phyloP scores from a whole-genome alignment of 2,888 invertebrate genomes.

The Eupelmus urozonus region DNA sequence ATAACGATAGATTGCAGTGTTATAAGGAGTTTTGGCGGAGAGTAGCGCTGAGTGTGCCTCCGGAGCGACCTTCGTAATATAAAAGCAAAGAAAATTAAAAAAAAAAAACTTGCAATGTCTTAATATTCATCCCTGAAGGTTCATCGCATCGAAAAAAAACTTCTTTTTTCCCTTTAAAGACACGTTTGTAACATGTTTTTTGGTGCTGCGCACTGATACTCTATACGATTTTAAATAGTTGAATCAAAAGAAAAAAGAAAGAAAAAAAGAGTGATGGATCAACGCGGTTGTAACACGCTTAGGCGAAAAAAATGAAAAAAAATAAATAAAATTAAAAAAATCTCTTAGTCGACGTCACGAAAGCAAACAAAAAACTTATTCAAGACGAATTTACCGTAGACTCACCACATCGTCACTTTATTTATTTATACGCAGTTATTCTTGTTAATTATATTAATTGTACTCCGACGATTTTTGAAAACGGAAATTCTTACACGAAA shows the following conservation, averaged over 20 bases:
- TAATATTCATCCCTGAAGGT: slow-evolving; percentile 41
- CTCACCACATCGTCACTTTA: slow-evolving; percentile 17
- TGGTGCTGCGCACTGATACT: slow-evolving; percentile 59
- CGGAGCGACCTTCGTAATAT: slow-evolving; percentile 43
- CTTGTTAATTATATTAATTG: slow-evolving; percentile 33
- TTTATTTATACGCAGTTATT: slow-evolving; percentile 49
- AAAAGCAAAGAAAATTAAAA: slow-evolving; percentile 33
- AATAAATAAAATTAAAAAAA: slow-evolving; percentile 41
- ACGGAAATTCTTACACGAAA: slow-evolving; percentile 26
- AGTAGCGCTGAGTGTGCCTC: slow-evolving; percentile 65
- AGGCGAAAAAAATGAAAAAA: slow-evolving; percentile 5
- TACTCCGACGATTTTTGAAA: slow-evolving; percentile 10
- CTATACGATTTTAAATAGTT: slow-evolving; percentile 53
- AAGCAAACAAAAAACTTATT: slow-evolving; percentile 29
- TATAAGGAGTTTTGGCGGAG: slow-evolving; percentile 54
- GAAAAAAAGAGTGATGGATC: slow-evolving; percentile 11
- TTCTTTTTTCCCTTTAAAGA: slow-evolving; percentile 36
- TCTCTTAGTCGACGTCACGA: slow-evolving; percentile 22
- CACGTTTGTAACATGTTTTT: slow-evolving; percentile 49
- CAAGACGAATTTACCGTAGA: slow-evolving; percentile 13
- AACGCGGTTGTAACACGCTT: slow-evolving; percentile 39
- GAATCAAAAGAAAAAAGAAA: slow-evolving; percentile 42
- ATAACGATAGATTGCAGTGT: slow-evolving; percentile 70
- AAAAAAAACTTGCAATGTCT: slow-evolving; percentile 53
- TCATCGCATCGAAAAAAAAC: slow-evolving; percentile 47